Base-by-base conservation (phyloP, 2,888 invertebrate species). In the Deilephila elpenor region DNA sequence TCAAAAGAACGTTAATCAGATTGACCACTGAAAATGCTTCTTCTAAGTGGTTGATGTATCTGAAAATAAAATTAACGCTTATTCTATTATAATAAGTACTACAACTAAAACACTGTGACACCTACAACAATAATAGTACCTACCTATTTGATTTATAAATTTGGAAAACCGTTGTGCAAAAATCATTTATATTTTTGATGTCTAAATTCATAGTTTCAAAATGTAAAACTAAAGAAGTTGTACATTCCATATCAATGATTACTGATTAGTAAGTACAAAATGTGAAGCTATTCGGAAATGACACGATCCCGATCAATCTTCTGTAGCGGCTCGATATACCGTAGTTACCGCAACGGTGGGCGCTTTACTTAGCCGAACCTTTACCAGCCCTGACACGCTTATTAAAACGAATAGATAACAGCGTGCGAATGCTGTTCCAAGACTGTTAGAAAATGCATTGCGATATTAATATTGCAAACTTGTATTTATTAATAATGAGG, bases 11-110 rank as follows among this genome's bases (percentile, higher is more conserved):
- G 73, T 91, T 93, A 14, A 92, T 88, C 8, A 93, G 85, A 77
- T 91, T 91, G 5, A 91, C 89, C 71, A 91, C 79, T 14, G 89
- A 86, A 75, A 92, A 93, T 0, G 90, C 88, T 51, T 89, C 86
- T 77, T 93, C 92, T 75, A 92, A 82, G 77, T 92, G 87, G 64
- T 88, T 86, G 44, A 86, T 89, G 73, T 91, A 93, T 56, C 92
- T 93, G 78, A 74, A 88, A 86, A 59, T 6, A 34, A 62, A 72
- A 6, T 14, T 11, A 17, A 20, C 1, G 6, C 20, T 25, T 32
- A 32, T 32, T 32, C 5, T 32, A 32, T 32, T 32, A 1, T 32
- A 32, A 32, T 32, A 32, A 3, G 32, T 32, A 32, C 32, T 32
- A 32, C 5, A 32, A 44, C 11, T 44, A 44, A 14, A 44, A 44